Base-by-base conservation (phyloP, 2,888 invertebrate species). In the Glyphotaelius pellucidus region DNA sequence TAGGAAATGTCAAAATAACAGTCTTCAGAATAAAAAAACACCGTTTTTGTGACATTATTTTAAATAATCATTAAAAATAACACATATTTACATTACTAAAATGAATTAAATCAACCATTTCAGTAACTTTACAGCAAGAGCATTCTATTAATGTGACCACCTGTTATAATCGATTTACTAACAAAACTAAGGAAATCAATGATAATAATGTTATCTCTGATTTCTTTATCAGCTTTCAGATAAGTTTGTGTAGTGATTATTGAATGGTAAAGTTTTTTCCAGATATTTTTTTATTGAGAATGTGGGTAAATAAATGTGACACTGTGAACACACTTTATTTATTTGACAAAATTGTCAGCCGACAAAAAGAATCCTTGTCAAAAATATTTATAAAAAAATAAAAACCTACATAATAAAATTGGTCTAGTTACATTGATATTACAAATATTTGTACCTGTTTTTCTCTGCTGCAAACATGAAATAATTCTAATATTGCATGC, bases 61-160 rank as follows among this genome's bases (percentile, higher is more conserved):
- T 67, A 67, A 67, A 25, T 67, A 67, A 1, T 67, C 25, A 67
- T 19, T 19, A 67, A 67, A 67, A 47, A 15, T 15, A 80, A 80
- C 3, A 80, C 0, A 9, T n/a, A 85, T 42, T 85, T 85, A 85
- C 85, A 30, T n/a, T 42, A 85, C 25, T 85, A 42, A 85, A 85
- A 30, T 38, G 38, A 85, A 85, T 85, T 42, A 85, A 42, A 85
- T 85, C 85, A 85, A 12, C 42, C 85, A 42, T 85, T 25, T 25
- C 42, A 85, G 19, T 32, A 83, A 32, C 15, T 31, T 35, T 19
- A 67, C 83, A 15, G 31, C 19, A 35, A 25, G 19, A 35, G 94
- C 35, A 83, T 83, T 83, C 3, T 67, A 19, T 81, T 85, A 88
- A 92, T 91, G 88, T 42, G 84, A 30, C 11, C 38, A 86, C 42